Conservation (phyloP, 2,888 invertebrate genomes). For the Acrobasis suavella region DNA sequence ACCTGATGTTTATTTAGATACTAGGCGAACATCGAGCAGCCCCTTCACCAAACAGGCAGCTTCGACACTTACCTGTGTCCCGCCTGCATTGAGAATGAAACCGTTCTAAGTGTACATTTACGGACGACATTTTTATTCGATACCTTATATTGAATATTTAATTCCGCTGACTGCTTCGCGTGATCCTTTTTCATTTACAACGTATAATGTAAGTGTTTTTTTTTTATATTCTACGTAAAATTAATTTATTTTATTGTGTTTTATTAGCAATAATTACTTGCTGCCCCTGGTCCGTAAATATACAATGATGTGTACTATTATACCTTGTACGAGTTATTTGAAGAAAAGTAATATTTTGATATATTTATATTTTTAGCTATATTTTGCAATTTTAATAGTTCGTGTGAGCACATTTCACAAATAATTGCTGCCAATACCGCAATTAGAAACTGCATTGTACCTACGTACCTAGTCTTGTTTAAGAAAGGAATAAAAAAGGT, state of each 20-base stretch:
- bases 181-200: neutral
- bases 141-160: neutral
- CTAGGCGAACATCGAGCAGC: neutral
- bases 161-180: neutral
- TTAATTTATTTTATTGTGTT: neutral
- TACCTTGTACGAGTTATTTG: no score
- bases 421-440: neutral
- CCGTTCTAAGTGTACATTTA: neutral
- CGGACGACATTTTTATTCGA: neutral
- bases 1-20: no score
- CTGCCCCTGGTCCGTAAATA: no score
- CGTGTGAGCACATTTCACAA: neutral
- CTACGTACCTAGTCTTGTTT: neutral
- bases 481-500: neutral
- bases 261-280: no score
- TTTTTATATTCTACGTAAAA: neutral
- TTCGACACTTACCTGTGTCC: neutral
- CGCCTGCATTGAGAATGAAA: neutral
- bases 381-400: neutral
- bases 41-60: neutral
- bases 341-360: no score
- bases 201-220: no score
- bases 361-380: no score
- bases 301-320: neutral
- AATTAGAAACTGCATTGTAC: neutral